Evolutionary conservation across 2,888 invertebrate genomes (phyloP), one percentile per base, ranked within the genome.

Genomic region (Argyra leucocephala): DNA sequence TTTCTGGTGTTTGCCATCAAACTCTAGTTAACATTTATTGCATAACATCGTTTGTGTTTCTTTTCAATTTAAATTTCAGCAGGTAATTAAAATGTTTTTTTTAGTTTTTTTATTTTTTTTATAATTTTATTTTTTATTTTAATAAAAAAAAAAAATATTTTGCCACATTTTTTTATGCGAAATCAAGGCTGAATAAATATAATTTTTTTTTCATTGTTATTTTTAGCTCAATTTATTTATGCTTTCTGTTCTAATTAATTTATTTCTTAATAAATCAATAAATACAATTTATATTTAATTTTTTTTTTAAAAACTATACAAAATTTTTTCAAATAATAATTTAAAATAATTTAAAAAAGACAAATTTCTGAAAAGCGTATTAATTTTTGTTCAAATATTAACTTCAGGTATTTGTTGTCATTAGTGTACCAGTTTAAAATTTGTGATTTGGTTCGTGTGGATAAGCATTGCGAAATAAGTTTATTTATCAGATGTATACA

Each of bases 11-110:
- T 18, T 48, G 48, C 48, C 48, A 48, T 48, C 31, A 31, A 31
- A 48, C 2, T 48, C 48, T 48, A 48, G 9, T 48, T 31, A 48
- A 48, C 7, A 48, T 48, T 48, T 48, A 48, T 48, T 48, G 48
- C 48, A 48, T 48, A 48, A 48, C 48, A 48, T 48, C 15, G 15
- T 48, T 48, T 48, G 48, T 48, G 48, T 48, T 48, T 48, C 48
- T 48, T 48, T 48, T 18, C 9, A 48, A 48, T 48, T 48, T 3
- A 3, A 48, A 18, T 37, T 48, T 48, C 48, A 48, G 48, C 48
- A 48, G 48, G 15, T 48, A 48, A 48, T 48, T 48, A 48, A 48
- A 48, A 48, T 18, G 12, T 48, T 37, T 48, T 48, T 48, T 48
- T 48, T n/a, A 10, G 15, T 37, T 37, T 37, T 15, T 37, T 37